These are phyloP conservation scores for Synergus laeviventris DNA, from an alignment of 2,888 invertebrate species.

Conservation along the genomic window DNA sequence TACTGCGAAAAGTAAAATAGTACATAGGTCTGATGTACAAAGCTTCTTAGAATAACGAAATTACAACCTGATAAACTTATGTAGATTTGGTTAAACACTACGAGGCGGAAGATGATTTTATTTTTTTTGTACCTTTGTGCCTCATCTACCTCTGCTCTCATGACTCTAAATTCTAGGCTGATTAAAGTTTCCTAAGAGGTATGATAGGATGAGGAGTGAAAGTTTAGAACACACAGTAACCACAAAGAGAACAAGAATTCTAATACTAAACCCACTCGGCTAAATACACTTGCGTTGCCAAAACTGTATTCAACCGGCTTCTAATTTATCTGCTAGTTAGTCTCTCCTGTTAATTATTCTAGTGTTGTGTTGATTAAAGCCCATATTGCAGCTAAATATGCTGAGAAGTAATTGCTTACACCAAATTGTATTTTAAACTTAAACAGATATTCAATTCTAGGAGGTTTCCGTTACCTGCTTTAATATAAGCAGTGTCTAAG, in stretches of 20 bases:
- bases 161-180: slow-evolving; percentile 3
- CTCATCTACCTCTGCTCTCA: slow-evolving; percentile 6
- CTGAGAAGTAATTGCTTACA: background rate
- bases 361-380: slow-evolving; percentile 12
- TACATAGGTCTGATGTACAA: too few relatives aligned
- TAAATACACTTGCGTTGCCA: slow-evolving; percentile 15
- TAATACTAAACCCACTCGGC: background rate
- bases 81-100: too few relatives aligned
- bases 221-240: slow-evolving; percentile 26
- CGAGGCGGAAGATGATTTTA: slow-evolving; percentile 2
- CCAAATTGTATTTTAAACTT: background rate
- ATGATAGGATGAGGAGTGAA: slow-evolving; percentile 2
- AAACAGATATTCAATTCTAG: background rate
- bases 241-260: slow-evolving; percentile 30
- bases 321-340: slow-evolving; percentile 14
- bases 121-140: background rate
- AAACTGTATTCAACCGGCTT: slow-evolving; percentile 19
- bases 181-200: slow-evolving; percentile 1
- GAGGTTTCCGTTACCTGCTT: background rate
- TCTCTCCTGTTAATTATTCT: slow-evolving; percentile 12
- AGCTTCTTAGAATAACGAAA: too few relatives aligned
- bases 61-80: too few relatives aligned
- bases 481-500: background rate
- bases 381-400: background rate
- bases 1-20: too few relatives aligned